A percentile compares a stretch with the other conserved stretches of the same genome.
These are phyloP conservation scores for Apostichopus californicus DNA, from an alignment of 35 echinoderm and acorn worm species.

Conservation along the genomic window DNA sequence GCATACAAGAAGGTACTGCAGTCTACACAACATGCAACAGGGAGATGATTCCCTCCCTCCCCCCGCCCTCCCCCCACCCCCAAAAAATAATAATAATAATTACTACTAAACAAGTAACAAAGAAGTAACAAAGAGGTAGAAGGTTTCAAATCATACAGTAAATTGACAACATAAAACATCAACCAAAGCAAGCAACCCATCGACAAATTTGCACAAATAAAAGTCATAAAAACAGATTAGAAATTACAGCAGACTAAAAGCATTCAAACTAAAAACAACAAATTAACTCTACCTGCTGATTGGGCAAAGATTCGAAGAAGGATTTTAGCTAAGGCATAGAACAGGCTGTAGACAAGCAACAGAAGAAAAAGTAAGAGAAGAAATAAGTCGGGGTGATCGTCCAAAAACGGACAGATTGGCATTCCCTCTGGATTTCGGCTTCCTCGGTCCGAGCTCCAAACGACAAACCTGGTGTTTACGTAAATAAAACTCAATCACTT, in stretches of 20 bases:
- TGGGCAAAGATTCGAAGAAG: constrained; percentile 56
- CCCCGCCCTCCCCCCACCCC: too few species aligned
- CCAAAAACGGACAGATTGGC: constrained; percentile 92
- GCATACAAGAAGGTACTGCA: too few species aligned
- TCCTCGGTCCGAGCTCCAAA: neutral
- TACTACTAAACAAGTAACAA: too few species aligned
- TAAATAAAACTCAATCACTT: neutral
- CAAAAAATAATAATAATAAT: too few species aligned
- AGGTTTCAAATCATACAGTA: too few species aligned
- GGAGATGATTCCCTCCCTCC: too few species aligned
- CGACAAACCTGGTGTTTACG: neutral
- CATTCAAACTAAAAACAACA: neutral
- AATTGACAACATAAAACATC: too few species aligned
- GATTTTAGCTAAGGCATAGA: constrained; percentile 67
- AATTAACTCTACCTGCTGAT: constrained; percentile 18
- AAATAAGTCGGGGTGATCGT: constrained; percentile 92
- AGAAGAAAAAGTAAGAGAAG: constrained; percentile 75
- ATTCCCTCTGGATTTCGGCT: constrained; percentile 48
- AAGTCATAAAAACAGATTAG: neutral
- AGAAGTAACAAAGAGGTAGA: too few species aligned
- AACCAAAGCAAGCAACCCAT: too few species aligned
- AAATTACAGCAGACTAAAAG: neutral
- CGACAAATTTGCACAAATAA: neutral
- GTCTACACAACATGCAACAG: too few species aligned
- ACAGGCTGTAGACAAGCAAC: constrained; percentile 64